Percentiles rank a stretch among this genome's conserved stretches.
Conservation (phyloP, 2,888 invertebrate genomes). For the Gryllus longicercus region DNA sequence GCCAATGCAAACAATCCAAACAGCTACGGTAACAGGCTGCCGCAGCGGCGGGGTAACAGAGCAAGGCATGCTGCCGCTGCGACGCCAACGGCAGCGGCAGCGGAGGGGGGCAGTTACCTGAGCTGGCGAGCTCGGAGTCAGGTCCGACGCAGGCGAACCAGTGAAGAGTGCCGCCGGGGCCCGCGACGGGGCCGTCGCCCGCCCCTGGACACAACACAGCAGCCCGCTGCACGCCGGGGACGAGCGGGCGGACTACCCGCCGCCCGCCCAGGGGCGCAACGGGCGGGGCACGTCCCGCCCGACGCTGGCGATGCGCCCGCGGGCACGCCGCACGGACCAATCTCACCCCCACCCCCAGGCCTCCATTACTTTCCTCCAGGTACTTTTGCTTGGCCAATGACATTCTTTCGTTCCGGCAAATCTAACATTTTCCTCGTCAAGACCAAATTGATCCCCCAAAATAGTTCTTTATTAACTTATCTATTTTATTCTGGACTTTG, state of each 20-base stretch:
- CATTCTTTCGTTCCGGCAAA: background rate
- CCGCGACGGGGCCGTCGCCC: constrained; percentile 19
- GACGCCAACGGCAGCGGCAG: background rate
- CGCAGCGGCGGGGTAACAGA: too few relatives aligned
- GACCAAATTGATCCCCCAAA: too few relatives aligned
- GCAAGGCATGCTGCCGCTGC: too few relatives aligned
- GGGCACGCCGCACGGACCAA: too few relatives aligned
- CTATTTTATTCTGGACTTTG: too few relatives aligned
- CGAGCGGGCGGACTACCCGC: background rate
- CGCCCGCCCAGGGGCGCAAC: background rate
- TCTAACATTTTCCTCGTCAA: background rate
- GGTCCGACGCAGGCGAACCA: constrained; percentile 41
- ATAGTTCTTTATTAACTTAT: too few relatives aligned
- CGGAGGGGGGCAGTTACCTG: constrained; percentile 33
- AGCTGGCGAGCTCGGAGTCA: constrained; percentile 35
- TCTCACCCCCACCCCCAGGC: background rate
- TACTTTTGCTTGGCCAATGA: background rate
- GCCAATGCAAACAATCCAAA: too few relatives aligned
- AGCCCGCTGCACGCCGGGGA: background rate
- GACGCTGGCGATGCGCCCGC: too few relatives aligned
- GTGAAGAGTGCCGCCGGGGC: constrained; percentile 39
- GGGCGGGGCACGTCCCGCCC: background rate
- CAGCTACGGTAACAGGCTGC: too few relatives aligned
- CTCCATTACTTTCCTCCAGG: background rate
- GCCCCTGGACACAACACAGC: constrained; percentile 26